These are phyloP conservation scores for Aleadryas rufinucha DNA, from an alignment of 2,113 vertebrate genomes.

Conservation along the genomic window DNA sequence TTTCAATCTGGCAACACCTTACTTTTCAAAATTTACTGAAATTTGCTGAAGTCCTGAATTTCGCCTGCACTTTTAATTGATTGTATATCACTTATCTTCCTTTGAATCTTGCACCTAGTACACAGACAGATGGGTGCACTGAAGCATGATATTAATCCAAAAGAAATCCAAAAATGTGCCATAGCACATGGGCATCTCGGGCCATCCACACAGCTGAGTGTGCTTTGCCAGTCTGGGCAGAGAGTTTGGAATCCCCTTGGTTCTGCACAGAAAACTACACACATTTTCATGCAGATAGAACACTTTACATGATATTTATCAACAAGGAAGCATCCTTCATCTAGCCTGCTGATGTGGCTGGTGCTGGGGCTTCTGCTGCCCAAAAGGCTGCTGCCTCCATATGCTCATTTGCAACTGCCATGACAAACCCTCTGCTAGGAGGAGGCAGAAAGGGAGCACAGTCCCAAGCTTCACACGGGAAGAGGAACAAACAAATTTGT, in stretches of 20 bases:
- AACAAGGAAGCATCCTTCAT: slow-evolving; percentile 28
- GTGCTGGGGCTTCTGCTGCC: slow-evolving; percentile 31
- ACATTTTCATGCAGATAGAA: slow-evolving; percentile 4
- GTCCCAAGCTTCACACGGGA: neutral
- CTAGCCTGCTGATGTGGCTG: neutral
- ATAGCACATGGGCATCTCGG: slow-evolving; percentile 14
- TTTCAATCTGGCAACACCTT: neutral
- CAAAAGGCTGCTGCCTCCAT: slow-evolving; percentile 54
- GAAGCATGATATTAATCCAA: slow-evolving; percentile 69
- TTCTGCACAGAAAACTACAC: slow-evolving; percentile 29
- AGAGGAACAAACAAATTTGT: neutral
- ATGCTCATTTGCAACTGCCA: slow-evolving; percentile 9
- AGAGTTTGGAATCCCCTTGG: slow-evolving; percentile 31
- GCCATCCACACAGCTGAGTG: neutral
- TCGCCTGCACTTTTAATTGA: neutral
- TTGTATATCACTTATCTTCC: neutral
- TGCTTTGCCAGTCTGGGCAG: slow-evolving; percentile 50
- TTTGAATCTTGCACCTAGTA: neutral
- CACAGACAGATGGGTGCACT: slow-evolving; percentile 44
- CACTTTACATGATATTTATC: slow-evolving; percentile 22
- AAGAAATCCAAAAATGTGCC: slow-evolving; percentile 31
- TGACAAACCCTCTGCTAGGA: neutral
- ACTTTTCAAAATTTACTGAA: neutral
- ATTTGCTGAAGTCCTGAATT: neutral
- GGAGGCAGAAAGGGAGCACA: neutral